Conservation (phyloP, 1,140 invertebrate genomes). For the Hylyphantes graminicola region DNA sequence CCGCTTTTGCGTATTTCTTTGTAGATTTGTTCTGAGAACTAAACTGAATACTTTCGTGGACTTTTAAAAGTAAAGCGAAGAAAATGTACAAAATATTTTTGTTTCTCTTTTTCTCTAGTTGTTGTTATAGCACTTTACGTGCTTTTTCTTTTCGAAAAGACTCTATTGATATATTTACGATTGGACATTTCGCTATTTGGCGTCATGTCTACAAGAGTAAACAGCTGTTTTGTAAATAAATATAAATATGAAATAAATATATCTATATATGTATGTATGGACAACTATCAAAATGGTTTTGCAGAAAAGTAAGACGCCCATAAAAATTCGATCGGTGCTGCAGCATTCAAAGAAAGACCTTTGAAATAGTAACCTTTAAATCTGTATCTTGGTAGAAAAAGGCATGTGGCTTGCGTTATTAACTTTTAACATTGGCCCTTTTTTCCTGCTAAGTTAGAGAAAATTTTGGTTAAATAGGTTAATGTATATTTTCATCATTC, state of each 20-base stretch:
- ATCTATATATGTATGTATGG: constrained; percentile 45
- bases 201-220: constrained; percentile 52
- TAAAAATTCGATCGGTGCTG: no score
- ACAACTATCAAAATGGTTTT: constrained; percentile 22
- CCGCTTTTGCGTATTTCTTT: no score
- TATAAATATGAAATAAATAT: constrained; percentile 51
- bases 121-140: constrained; percentile 44
- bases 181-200: constrained; percentile 30
- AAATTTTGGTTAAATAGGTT: no score
- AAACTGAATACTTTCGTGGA: no score
- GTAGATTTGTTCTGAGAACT: no score
- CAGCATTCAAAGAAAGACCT: no score
- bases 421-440: no score
- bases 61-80: constrained; percentile 3
- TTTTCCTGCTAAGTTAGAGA: no score
- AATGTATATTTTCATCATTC: no score
- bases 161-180: constrained; percentile 42
- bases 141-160: constrained; percentile 40
- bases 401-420: no score
- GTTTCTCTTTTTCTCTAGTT: constrained; percentile 30
- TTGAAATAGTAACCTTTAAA: no score
- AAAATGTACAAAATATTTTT: constrained; percentile 56
- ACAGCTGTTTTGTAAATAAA: constrained; percentile 58
- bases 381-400: no score
- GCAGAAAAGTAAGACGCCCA: constrained; percentile 11